Base-by-base conservation (phyloP, 2,113 vertebrate genomes). In the Clarias macrocephalus region DNA sequence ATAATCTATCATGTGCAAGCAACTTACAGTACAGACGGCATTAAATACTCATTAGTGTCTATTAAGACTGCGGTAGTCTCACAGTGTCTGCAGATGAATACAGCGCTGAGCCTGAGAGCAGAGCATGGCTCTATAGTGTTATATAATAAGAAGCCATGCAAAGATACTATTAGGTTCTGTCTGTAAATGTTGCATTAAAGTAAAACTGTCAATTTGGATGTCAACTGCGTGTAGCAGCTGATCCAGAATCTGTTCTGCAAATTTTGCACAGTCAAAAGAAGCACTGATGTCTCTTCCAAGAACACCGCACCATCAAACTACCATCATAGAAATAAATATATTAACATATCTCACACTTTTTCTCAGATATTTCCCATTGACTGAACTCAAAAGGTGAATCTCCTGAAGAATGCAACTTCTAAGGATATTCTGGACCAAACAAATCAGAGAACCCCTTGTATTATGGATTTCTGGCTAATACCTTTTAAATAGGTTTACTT, bases 1-100 rank as follows among this genome's bases (percentile, higher is more conserved):
- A 72, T 23, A 52, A 80, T 86, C 48, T 80, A 56, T 86, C 62
- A 86, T 10, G 28, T 16, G 42, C 75, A 57, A 42, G 42, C 7
- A 66, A 37, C n/a, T 54, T 23, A 68, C 28, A 33, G 33, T 23
- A 48, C 5, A 72, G 18, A 19, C 16, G n/a, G n/a, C 18, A 70
- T 70, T 83, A 56, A 56, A 70, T 57, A 7, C 16, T 79, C 42
- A 52, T 65, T 66, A 79, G 42, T 1, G 3, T 30, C 5, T 4
- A 18, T 59, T 52, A 28, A 54, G 23, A 75, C 70, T 4, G 56
- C 54, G 28, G 30, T 15, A 25, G 23, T 42, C 1, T 66, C 19
- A 65, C 76, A 57, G 52, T 8, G 23, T n/a, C 12, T 77, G 75
- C 62, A 18, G 70, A 84, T 75, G 60, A 73, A 60, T 13, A 72